Base-by-base conservation (phyloP, 35 echinoderm and acorn worm species). In the Apostichopus japonicus region DNA sequence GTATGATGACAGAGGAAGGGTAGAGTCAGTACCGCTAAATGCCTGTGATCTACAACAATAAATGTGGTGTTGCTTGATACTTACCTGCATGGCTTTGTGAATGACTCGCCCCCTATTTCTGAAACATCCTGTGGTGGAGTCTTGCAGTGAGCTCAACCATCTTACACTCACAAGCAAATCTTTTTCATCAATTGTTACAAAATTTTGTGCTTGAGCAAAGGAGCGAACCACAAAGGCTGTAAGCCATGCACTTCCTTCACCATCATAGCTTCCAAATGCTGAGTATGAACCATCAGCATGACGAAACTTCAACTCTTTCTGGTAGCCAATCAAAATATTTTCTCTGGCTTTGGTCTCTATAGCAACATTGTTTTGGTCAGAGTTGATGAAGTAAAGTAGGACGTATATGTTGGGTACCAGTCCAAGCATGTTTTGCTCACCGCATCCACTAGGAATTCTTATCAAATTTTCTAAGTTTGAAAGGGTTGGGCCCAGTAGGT, bases 371-470 rank as follows among this genome's bases (percentile, higher is more conserved):
- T 91, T 21, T 77, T 94, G 93, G 21, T 94, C 77, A 23, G 95
- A 94, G 65, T 77, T 84, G 7, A 19, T 96, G 8, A 96, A 86
- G 90, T 96, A 96, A 53, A 94, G 83, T 0, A 96, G 77, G 24
- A 91, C 77, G 51, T 92, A 79, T 80, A 96, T 94, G 55, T 96
- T 96, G 7, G 95, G 93, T 24, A 92, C 93, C 15, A 96, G 91
- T 19, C 90, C 92, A n/a, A 94, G 81, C 89, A 96, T 92, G 22
- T 96, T 96, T 77, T 96, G 95, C 73, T 96, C 95, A 19, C 95
- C 95, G 23, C 93, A 96, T n/a, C 95, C 95, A 52, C 70, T 88
- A 8, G 93, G 95, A 19, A 94, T 84, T 81, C 86, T 82, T 11
- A 96, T 81, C 63, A 96, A 56, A 4, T 92, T 94, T 14, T 94